Evolutionary conservation across 2,888 invertebrate species (phyloP), one percentile per base, ranked within the genome.

Genomic region (Agrotis ipsilon): DNA sequence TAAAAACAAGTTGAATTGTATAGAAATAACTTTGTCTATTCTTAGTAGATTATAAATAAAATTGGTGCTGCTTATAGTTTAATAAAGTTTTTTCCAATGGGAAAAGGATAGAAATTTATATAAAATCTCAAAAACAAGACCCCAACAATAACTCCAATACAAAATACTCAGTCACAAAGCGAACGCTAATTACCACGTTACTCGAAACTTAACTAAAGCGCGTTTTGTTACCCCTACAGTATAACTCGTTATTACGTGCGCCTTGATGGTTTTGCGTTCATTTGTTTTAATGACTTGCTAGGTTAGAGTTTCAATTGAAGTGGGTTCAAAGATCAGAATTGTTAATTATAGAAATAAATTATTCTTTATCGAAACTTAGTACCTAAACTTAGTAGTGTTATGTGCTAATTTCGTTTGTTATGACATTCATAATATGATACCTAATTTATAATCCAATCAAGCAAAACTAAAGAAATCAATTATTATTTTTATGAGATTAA

Each of bases 261-360:
- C 82, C 77, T 81, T 72, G 69, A 80, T 69, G 82, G 83, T 80
- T 83, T 73, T 74, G 68, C 75, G 73, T 78, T 84, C 84, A 82
- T 83, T 83, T 84, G 82, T 83, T 73, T 80, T 84, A 84, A 82
- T 83, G 83, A 82, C 82, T 83, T 84, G 80, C 69, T 78, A 67
- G 75, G 80, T 80, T 81, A 67, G 66, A 58, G 72, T 80, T 81
- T 67, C 81, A 80, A 77, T 76, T 81, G 76, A 79, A 72, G 78
- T 75, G 54, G 61, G 73, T 81, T 78, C 82, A 81, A 73, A 82
- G 79, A 73, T 79, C 72, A 72, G 43, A 72, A 65, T 65, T 76
- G 78, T 75, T 80, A 65, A 80, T 75, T 71, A 57, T 68, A 65
- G 76, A 72, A 76, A 75, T 76, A 65, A 75, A 68, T 79, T 57